Evolutionary conservation across 2,797 vertebrate genomes (phyloP).

Genomic region (Vespertilio murinus): DNA sequence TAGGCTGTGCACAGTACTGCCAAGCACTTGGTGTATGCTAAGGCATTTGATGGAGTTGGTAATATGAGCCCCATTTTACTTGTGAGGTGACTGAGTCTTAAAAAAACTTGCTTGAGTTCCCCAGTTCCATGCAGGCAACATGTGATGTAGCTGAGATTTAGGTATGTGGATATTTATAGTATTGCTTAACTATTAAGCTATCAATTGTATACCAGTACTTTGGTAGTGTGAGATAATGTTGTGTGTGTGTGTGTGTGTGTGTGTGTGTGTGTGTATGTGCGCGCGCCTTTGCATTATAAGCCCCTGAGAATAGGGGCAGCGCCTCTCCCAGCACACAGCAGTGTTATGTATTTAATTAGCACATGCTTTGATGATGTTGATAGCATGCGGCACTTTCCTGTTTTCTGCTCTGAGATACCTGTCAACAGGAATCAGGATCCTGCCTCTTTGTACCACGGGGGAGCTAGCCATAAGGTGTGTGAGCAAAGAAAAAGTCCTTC

Average conservation of each 20-base stretch:
- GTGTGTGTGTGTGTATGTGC: no score
- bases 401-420: background rate
- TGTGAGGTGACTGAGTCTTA: background rate
- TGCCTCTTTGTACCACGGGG: background rate
- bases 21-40: background rate
- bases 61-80: background rate
- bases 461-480: conserved; percentile 8
- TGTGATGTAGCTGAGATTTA: background rate
- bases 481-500: background rate
- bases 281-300: background rate
- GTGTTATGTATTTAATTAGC: conserved; percentile 44
- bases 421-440: background rate
- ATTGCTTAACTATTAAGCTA: background rate
- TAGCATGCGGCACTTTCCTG: background rate
- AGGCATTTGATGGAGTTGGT: background rate
- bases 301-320: background rate
- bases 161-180: background rate
- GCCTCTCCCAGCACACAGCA: background rate
- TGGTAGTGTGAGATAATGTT: background rate
- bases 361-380: background rate
- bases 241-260: background rate
- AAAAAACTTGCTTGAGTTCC: background rate
- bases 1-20: background rate
- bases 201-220: background rate
- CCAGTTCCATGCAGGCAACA: background rate